Conservation (phyloP, 2,113 vertebrate genomes). For the Solea senegalensis region DNA sequence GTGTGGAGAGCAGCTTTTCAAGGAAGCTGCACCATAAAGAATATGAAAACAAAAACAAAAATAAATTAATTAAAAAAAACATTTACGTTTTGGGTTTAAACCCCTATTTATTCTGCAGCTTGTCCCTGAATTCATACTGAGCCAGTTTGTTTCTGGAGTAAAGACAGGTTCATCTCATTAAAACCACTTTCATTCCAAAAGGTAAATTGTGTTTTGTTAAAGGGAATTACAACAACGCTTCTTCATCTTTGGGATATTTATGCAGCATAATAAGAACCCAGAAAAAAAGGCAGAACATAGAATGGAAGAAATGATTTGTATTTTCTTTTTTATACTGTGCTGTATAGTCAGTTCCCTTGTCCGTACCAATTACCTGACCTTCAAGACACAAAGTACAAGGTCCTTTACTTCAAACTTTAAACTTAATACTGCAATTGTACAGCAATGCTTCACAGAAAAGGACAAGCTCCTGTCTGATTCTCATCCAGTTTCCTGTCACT, state of each 20-base stretch:
- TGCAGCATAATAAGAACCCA: constrained; percentile 16
- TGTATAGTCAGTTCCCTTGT: constrained; percentile 16
- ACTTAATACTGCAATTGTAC: constrained; percentile 1
- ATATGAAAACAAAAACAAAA: constrained; percentile 42
- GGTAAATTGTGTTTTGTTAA: constrained; percentile 39
- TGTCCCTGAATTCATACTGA: constrained; percentile 8
- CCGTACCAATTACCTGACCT: constrained; percentile 52
- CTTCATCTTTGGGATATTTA: constrained; percentile 27
- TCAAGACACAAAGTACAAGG: constrained; percentile 40
- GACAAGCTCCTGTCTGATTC: constrained; percentile 2
- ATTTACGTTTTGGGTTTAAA: constrained; percentile 4
- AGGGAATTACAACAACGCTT: constrained; percentile 16
- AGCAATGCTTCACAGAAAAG: constrained; percentile 30
- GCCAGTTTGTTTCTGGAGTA: constrained; percentile 12
- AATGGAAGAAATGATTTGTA: constrained; percentile 40
- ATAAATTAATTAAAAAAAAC: neutral
- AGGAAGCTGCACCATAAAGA: constrained; percentile 42
- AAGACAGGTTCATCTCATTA: constrained; percentile 46
- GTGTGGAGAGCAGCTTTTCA: constrained; percentile 52
- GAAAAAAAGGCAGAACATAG: constrained; percentile 28
- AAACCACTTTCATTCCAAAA: constrained; percentile 49
- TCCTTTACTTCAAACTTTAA: constrained; percentile 9
- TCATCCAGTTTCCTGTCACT: constrained; percentile 36
- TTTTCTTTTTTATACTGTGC: constrained; percentile 25
- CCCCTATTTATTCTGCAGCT: constrained; percentile 9